Evolutionary conservation across 2,797 vertebrate genomes (phyloP).

Genomic region (Selene dorsalis): DNA sequence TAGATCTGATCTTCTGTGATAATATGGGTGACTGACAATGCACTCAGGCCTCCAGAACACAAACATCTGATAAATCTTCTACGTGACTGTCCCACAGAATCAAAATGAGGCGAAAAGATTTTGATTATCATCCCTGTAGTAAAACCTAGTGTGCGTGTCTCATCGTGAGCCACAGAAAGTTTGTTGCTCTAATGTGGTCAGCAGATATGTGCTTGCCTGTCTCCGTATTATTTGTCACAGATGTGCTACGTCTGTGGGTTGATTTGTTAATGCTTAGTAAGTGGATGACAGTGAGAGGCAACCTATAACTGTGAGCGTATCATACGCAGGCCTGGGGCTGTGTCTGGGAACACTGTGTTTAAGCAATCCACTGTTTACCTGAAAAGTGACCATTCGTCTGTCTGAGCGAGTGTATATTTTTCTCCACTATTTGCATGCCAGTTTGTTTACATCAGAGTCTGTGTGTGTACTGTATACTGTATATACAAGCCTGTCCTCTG

Average conservation of each 20-base stretch:
- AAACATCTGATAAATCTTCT: slow-evolving; percentile 35
- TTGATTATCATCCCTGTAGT: not conserved
- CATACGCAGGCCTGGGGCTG: slow-evolving; percentile 65
- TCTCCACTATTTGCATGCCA: slow-evolving; percentile 74
- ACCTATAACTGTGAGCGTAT: slow-evolving; percentile 60
- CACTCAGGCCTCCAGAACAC: slow-evolving; percentile 48
- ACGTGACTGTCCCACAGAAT: not conserved
- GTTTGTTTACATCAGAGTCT: slow-evolving; percentile 78
- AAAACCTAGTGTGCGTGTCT: not conserved
- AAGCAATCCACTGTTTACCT: slow-evolving; percentile 72
- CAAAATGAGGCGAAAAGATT: not conserved
- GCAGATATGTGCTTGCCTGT: slow-evolving; percentile 35
- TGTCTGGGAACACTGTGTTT: slow-evolving; percentile 71
- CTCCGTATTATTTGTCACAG: slow-evolving; percentile 50
- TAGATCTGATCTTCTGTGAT: slow-evolving; percentile 58
- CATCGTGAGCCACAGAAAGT: slow-evolving; percentile 2
- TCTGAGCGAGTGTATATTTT: slow-evolving; percentile 74
- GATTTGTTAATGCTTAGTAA: slow-evolving; percentile 55
- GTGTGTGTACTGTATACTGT: slow-evolving; percentile 76
- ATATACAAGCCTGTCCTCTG: slow-evolving; percentile 71
- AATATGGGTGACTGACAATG: slow-evolving; percentile 48
- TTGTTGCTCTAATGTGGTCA: slow-evolving; percentile 46
- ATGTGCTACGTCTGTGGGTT: slow-evolving; percentile 50
- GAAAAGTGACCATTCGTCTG: slow-evolving; percentile 68
- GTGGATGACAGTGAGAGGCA: slow-evolving; percentile 44